A percentile compares a stretch with the other conserved stretches of the same genome.
Conservation (phyloP, 2,888 invertebrate species). For the Drosophila greeni region DNA sequence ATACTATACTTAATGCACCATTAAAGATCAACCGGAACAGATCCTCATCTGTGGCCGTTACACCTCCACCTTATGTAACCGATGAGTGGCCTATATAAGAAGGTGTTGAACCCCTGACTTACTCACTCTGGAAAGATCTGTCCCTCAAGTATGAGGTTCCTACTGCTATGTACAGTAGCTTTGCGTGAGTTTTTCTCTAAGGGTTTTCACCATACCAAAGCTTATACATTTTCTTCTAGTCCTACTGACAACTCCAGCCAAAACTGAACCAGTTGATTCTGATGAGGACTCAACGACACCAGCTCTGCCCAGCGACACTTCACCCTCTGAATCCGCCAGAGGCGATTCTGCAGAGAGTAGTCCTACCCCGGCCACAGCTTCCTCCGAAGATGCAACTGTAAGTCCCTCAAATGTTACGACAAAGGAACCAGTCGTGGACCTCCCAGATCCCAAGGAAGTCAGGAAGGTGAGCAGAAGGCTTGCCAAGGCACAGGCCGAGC, state of each 20-base stretch:
- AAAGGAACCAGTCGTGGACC: too few relatives aligned
- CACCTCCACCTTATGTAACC: constrained; percentile 7
- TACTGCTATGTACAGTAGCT: neutral
- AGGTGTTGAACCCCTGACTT: neutral
- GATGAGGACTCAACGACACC: too few relatives aligned
- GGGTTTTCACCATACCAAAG: too few relatives aligned
- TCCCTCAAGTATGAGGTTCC: constrained; percentile 2
- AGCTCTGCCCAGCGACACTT: too few relatives aligned
- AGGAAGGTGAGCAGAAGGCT: neutral
- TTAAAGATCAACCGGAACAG: constrained; percentile 8
- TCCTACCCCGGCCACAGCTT: neutral
- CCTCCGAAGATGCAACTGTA: neutral
- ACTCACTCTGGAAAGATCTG: neutral
- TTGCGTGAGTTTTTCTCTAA: constrained; percentile 2
- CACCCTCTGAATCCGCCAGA: neutral
- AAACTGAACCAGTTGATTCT: neutral
- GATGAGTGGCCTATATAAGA: neutral
- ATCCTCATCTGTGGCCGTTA: neutral
- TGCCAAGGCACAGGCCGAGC: neutral
- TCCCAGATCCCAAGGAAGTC: neutral
- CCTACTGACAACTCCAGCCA: neutral
- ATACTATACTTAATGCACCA: neutral
- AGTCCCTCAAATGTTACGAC: too few relatives aligned
- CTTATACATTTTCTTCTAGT: neutral
- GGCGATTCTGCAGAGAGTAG: neutral